These are phyloP conservation scores for Battus philenor DNA, from an alignment of 1,140 invertebrate genomes.

Conservation along the genomic window DNA sequence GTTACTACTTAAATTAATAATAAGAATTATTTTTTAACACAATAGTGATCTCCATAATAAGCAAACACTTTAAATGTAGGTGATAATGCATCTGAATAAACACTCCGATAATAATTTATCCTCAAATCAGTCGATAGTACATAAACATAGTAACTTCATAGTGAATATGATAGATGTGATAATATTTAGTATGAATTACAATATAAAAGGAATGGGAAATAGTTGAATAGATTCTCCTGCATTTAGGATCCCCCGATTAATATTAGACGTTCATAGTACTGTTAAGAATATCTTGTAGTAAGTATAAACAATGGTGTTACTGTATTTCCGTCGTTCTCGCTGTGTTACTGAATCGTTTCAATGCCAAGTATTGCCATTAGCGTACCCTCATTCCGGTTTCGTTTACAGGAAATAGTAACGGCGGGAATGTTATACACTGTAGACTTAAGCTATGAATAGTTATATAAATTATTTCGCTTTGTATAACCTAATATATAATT, in stretches of 20 bases:
- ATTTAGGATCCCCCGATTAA: constrained; percentile 51
- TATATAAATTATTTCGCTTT: constrained; percentile 39
- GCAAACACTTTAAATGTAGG: no score
- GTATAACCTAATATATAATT: constrained; percentile 17
- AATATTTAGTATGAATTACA: constrained; percentile 46
- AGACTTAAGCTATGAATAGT: constrained; percentile 39
- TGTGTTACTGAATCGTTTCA: constrained; percentile 9
- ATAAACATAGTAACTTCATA: constrained; percentile 40
- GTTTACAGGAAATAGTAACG: constrained; percentile 11
- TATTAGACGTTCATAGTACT: constrained; percentile 40
- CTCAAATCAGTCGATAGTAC: no score
- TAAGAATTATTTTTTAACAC: no score
- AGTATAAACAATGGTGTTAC: constrained; percentile 31
- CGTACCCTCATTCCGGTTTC: constrained; percentile 13
- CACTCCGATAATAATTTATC: no score
- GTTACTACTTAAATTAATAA: no score
- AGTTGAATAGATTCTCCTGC: constrained; percentile 46
- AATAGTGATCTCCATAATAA: no score
- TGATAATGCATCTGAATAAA: no score
- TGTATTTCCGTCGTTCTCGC: constrained; percentile 36
- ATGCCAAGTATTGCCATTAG: constrained; percentile 40
- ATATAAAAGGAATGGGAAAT: constrained; percentile 34
- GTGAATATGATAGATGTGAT: constrained; percentile 66
- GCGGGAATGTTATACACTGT: constrained; percentile 38
- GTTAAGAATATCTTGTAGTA: constrained; percentile 36